These are phyloP conservation scores for Dinothrombium tinctorium DNA, from an alignment of 1,140 invertebrate species.

Conservation along the genomic window DNA sequence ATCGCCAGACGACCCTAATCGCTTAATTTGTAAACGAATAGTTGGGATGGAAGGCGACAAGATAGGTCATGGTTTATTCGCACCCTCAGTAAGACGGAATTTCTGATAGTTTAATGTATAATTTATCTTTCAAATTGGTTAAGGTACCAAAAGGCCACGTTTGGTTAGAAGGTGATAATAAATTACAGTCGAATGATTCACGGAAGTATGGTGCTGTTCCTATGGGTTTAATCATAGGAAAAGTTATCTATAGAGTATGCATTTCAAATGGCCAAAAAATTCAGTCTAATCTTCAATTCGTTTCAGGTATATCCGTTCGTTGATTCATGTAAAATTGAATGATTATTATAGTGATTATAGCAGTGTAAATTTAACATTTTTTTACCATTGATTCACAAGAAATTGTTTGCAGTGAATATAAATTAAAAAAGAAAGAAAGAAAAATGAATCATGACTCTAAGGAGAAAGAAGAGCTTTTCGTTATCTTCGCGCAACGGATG, in stretches of 20 bases:
- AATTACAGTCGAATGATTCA: conserved; percentile 60
- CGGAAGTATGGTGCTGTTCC: conserved; percentile 65
- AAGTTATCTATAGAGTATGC: conserved; percentile 5
- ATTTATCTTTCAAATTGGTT: conserved; percentile 2
- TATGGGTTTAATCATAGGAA: conserved; percentile 30
- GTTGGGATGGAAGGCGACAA: conserved; percentile 41
- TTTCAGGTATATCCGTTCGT: too few relatives aligned
- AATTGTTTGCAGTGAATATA: too few relatives aligned
- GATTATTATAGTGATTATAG: too few relatives aligned
- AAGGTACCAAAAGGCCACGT: conserved; percentile 58
- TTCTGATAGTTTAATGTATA: neutral
- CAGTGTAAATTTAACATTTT: too few relatives aligned
- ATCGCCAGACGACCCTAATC: conserved; percentile 46
- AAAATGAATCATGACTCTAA: too few relatives aligned
- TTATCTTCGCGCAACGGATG: too few relatives aligned
- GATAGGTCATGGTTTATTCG: conserved; percentile 19
- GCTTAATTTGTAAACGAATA: conserved; percentile 64
- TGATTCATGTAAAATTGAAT: too few relatives aligned
- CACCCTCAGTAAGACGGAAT: conserved; percentile 10
- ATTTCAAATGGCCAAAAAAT: neutral
- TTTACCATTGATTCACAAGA: too few relatives aligned
- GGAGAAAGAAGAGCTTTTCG: too few relatives aligned
- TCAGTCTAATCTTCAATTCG: too few relatives aligned
- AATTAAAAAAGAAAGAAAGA: too few relatives aligned
- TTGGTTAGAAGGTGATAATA: conserved; percentile 84